These are phyloP conservation scores for Pseudococcus viburni DNA, from an alignment of 2,888 invertebrate species.

Conservation along the genomic window DNA sequence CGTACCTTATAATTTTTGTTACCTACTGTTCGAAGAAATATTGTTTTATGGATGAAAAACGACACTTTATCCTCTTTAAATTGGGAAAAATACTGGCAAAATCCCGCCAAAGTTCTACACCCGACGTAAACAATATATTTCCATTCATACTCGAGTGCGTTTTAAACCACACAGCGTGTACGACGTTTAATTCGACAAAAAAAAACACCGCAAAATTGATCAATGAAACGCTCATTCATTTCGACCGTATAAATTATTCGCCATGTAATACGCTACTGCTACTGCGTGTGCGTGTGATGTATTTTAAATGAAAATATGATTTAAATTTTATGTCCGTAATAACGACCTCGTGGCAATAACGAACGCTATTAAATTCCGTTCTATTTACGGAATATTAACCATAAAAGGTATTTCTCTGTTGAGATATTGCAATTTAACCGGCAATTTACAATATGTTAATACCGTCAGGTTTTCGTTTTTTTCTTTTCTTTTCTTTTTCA, in stretches of 20 bases:
- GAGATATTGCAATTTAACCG: conserved; percentile 57
- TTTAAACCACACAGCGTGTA: neutral
- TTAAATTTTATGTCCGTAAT: conserved; percentile 49
- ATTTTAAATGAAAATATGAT: conserved; percentile 54
- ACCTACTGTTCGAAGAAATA: too few relatives aligned
- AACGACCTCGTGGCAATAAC: conserved; percentile 52
- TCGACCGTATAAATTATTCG: conserved; percentile 44
- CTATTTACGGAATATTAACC: conserved; percentile 54
- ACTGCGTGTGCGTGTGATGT: conserved; percentile 41
- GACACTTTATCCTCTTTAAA: too few relatives aligned
- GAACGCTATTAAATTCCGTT: conserved; percentile 57
- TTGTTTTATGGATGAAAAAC: too few relatives aligned
- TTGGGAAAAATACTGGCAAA: too few relatives aligned
- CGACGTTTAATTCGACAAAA: conserved; percentile 18
- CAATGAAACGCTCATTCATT: conserved; percentile 55
- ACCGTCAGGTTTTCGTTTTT: conserved; percentile 18
- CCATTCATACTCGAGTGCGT: neutral
- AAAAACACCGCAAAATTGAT: conserved; percentile 26
- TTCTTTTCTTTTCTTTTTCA: conserved; percentile 30
- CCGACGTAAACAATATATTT: neutral
- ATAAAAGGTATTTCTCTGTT: conserved; percentile 55
- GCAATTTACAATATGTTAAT: conserved; percentile 54
- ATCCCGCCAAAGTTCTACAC: neutral
- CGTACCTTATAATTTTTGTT: too few relatives aligned
- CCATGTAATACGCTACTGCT: conserved; percentile 30